Percentiles rank a stretch among this genome's conserved stretches.
These are phyloP conservation scores for Enteromius paludinosus DNA, from an alignment of 2,797 vertebrate genomes.

Conservation along the genomic window DNA sequence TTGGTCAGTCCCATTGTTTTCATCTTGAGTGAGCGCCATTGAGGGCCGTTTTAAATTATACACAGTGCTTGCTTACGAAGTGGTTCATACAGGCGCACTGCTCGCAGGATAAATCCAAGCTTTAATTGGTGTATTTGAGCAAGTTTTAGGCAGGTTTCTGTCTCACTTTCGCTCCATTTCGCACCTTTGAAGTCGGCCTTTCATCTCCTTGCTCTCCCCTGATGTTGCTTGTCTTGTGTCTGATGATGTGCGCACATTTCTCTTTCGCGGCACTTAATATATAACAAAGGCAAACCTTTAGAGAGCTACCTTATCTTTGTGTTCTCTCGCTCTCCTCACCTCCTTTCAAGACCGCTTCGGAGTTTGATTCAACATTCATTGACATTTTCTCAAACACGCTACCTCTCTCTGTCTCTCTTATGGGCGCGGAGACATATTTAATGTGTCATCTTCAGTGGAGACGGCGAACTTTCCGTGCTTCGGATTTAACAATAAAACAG, in stretches of 20 bases:
- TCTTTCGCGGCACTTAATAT: slow-evolving; percentile 77
- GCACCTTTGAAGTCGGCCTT: slow-evolving; percentile 80
- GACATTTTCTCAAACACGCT: slow-evolving; percentile 40
- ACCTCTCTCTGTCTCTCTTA: slow-evolving; percentile 27
- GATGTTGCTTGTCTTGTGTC: slow-evolving; percentile 81
- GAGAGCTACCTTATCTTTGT: slow-evolving; percentile 63
- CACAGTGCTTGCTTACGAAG: slow-evolving; percentile 48
- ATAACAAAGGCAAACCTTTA: slow-evolving; percentile 76
- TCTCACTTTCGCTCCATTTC: slow-evolving; percentile 77
- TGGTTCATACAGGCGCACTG: slow-evolving; percentile 25
- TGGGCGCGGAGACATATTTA: slow-evolving; percentile 60
- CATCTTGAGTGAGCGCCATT: background rate
- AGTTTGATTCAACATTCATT: slow-evolving; percentile 55
- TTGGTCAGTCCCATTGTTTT: slow-evolving; percentile 12
- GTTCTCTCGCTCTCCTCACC: slow-evolving; percentile 24
- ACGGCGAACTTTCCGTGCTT: slow-evolving; percentile 36
- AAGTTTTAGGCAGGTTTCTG: slow-evolving; percentile 77
- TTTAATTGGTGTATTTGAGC: slow-evolving; percentile 79
- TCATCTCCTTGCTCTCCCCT: slow-evolving; percentile 78
- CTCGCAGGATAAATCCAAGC: slow-evolving; percentile 68
- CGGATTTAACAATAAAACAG: slow-evolving; percentile 41
- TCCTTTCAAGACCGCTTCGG: slow-evolving; percentile 48
- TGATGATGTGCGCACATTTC: slow-evolving; percentile 71
- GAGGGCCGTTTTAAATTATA: slow-evolving; percentile 70
- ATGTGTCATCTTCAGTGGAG: slow-evolving; percentile 60